Percentiles rank a stretch among this genome's conserved stretches.
These are phyloP conservation scores for Hipparchia semele DNA, from an alignment of 2,888 invertebrate genomes.

Conservation along the genomic window DNA sequence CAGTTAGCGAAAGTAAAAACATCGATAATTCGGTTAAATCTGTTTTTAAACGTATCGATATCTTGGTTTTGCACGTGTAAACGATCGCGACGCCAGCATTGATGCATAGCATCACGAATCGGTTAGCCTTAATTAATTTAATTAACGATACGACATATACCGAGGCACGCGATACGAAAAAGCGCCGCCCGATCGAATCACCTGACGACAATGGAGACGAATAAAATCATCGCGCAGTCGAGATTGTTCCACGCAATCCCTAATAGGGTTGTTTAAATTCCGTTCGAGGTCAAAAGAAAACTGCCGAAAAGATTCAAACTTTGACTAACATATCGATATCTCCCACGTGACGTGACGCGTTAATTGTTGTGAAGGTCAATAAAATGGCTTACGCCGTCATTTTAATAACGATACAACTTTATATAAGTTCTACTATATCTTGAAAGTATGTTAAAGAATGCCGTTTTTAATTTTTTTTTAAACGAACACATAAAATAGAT, in stretches of 20 bases:
- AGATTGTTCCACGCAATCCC: constrained; percentile 29
- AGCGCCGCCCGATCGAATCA: constrained; percentile 17
- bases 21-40: constrained; percentile 25
- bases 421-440: no score
- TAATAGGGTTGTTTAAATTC: constrained; percentile 40
- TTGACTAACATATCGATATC: background rate
- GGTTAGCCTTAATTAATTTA: constrained; percentile 34
- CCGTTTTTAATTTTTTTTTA: no score
- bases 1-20: constrained; percentile 28
- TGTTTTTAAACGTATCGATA: constrained; percentile 32
- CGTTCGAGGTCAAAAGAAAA: constrained; percentile 38
- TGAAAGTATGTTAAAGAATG: no score
- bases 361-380: no score
- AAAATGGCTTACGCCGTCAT: no score
- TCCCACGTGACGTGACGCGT: no score
- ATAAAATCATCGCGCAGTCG: constrained; percentile 21
- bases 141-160: constrained; percentile 31
- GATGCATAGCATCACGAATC: constrained; percentile 32
- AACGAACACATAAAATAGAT: no score
- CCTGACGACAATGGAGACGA: constrained; percentile 29
- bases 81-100: constrained; percentile 10
- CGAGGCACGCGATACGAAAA: constrained; percentile 31
- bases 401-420: no score
- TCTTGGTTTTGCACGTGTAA: constrained; percentile 29
- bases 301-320: constrained; percentile 32